These are phyloP conservation scores for Hymenopus coronatus DNA, from an alignment of 2,888 invertebrate species.

Conservation along the genomic window DNA sequence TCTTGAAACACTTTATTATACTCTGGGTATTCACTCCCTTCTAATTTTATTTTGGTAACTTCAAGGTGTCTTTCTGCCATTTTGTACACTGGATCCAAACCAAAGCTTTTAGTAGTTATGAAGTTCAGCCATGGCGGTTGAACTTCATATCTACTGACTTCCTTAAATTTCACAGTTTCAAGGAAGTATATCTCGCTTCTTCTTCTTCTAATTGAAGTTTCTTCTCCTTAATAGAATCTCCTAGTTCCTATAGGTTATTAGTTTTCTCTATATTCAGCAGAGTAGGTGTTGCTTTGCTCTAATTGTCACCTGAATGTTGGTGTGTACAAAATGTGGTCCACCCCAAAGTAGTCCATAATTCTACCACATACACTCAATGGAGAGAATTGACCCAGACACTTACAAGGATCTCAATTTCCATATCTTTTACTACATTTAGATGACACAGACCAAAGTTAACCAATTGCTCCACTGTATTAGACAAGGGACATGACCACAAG, in stretches of 20 bases:
- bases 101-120: neutral
- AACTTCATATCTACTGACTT: neutral
- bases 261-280: neutral
- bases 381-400: too few relatives aligned
- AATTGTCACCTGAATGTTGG: neutral
- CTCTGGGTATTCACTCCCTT: too few relatives aligned
- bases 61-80: too few relatives aligned
- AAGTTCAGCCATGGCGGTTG: neutral
- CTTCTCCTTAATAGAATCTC: neutral
- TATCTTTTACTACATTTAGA: too few relatives aligned
- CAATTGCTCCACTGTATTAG: too few relatives aligned
- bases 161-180: neutral
- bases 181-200: neutral
- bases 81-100: too few relatives aligned
- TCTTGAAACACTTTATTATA: too few relatives aligned
- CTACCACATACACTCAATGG: neutral
- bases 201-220: neutral
- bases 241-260: neutral
- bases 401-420: too few relatives aligned
- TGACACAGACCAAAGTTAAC: too few relatives aligned
- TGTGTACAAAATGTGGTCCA: neutral
- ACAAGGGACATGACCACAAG: too few relatives aligned
- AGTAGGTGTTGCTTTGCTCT: neutral
- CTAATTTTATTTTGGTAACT: too few relatives aligned
- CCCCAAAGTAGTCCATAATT: neutral